Conservation (phyloP, 2,113 vertebrate species). For the cattle (Bos taurus) region ARS-UCD2.0 NC_037352.1:1867501-1868000, state of each 20-base stretch:
- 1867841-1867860: not conserved
- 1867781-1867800: not conserved
- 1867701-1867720: not conserved
- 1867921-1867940: not conserved
- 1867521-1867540: slow-evolving; percentile 96
- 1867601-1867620: not conserved
- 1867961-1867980: not conserved
- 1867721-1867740: not conserved
- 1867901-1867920: not conserved
- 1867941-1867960: not conserved
- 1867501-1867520: slow-evolving; percentile 95
- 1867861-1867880: not conserved
- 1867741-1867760: not conserved
- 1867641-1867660: not conserved
- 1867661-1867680: not conserved
- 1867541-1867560: slow-evolving; percentile 81
- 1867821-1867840: not conserved
- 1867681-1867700: not conserved
- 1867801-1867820: not conserved
- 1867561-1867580: not conserved
- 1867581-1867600: not conserved
- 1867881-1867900: not conserved
- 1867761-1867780: not conserved
- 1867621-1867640: not conserved
- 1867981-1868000: not conserved